Evolutionary conservation across 2,113 vertebrate species (phyloP), one percentile per base, ranked within the genome.

Genomic region (Hystrix cristata): DNA sequence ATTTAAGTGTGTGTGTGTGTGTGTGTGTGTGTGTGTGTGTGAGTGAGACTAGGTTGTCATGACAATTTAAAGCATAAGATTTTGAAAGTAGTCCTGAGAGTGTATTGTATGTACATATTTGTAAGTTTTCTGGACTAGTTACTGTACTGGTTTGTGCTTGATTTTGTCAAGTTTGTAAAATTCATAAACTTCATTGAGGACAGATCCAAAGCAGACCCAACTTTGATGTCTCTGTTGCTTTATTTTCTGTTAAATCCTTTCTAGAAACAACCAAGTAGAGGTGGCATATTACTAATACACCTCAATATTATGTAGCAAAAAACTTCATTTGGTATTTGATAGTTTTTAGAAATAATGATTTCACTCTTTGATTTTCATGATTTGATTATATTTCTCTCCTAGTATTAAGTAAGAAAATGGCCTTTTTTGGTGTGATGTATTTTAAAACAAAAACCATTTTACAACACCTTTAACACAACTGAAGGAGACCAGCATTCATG

Each of bases 161-260:
- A 95, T 98, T 96, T 97, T 96, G 87, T 95, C 87, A 95, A 95
- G 89, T 98, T 98, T 98, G 94, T 98, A 98, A 97, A 97, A 88
- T 97, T 96, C 93, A 72, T 38, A 93, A 97, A 96, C 59, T 98
- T 97, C 97, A 79, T 94, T 98, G 74, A 94, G 88, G 38, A 67
- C 88, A 4, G 57, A 82, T 95, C 94, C 84, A 97, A 91, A 97
- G 83, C 34, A 91, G 51, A 88, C 25, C 31, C 5, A 87, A 38
- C 81, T 90, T 48, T 16, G 46, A 53, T 85, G 5, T 55, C 4
- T 10, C 12, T 31, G 0, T 55, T 82, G 16, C 43, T 89, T 94
- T 79, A 38, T 86, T 93, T 96, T 95, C 65, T 94, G 23, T 64
- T 64, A 90, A 92, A 62, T 87, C 29, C 15, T 96, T 92, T 57